Percentiles rank a stretch among this genome's conserved stretches.
phyloP scores from a whole-genome alignment of 2,888 invertebrate genomes.

The Seira ritae region DNA sequence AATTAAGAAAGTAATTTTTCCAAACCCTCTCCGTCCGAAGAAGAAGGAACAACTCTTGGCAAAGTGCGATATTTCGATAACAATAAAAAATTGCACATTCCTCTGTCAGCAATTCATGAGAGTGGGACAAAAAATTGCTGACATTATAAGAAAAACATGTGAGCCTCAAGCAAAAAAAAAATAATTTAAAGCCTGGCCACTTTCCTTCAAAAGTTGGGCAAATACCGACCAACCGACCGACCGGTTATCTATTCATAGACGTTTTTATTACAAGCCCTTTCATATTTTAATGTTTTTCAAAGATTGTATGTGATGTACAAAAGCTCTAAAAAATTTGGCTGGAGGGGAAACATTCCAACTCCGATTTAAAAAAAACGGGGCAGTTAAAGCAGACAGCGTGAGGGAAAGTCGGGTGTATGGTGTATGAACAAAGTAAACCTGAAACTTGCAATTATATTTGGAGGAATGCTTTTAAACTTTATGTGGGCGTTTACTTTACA shows the following conservation, averaged over 20 bases:
- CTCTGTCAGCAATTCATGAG: conserved; percentile 49
- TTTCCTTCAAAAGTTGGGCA: background rate
- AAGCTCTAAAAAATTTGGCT: background rate
- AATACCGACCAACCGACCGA: no score
- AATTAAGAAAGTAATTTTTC: conserved; percentile 12
- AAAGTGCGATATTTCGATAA: conserved; percentile 44
- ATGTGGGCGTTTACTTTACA: conserved; percentile 57
- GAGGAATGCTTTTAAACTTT: conserved; percentile 42
- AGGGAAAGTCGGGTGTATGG: background rate
- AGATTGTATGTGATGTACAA: conserved; percentile 10
- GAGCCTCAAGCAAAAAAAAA: background rate
- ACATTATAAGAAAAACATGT: background rate
- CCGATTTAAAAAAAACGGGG: background rate
- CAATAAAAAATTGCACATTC: conserved; percentile 59
- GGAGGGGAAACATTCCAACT: background rate
- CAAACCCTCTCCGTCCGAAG: no score
- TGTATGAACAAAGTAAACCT: conserved; percentile 2
- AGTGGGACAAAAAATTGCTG: conserved; percentile 31
- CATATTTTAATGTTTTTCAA: conserved; percentile 13
- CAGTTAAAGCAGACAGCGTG: background rate
- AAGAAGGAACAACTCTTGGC: conserved; percentile 14
- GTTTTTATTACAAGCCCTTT: conserved; percentile 5
- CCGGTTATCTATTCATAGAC: conserved; percentile 16
- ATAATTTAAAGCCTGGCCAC: background rate
- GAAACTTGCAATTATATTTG: conserved; percentile 11